Evolutionary conservation across 2,113 vertebrate genomes (phyloP).

Genomic region (Tragelaphus buxtoni): DNA sequence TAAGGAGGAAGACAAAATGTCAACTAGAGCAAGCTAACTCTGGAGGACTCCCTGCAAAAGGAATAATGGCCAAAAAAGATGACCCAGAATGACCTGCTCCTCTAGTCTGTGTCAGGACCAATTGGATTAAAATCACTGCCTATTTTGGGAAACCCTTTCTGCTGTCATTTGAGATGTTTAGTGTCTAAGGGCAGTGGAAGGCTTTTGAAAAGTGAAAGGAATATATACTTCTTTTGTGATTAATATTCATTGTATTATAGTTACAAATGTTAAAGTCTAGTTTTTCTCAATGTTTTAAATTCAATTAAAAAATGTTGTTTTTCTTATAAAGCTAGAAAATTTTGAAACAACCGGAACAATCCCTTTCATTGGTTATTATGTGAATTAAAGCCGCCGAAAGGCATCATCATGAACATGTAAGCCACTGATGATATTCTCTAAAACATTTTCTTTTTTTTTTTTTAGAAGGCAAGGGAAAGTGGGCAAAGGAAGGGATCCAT

Average conservation of each 20-base stretch:
- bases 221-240: background rate
- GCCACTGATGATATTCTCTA: background rate
- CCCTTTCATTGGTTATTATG: background rate
- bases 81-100: background rate
- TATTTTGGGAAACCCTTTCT: slow-evolving; percentile 43
- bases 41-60: background rate
- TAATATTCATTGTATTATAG: background rate
- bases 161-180: slow-evolving; percentile 26
- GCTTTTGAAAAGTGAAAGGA: background rate
- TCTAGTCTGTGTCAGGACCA: background rate
- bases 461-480: no score
- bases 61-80: background rate
- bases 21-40: background rate
- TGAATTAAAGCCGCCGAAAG: background rate
- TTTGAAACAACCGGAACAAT: background rate
- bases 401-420: background rate
- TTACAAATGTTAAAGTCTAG: background rate
- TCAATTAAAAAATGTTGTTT: background rate
- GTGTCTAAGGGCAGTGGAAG: background rate
- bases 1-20: background rate
- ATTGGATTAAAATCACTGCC: background rate
- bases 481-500: no score
- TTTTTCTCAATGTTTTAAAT: slow-evolving; percentile 18
- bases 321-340: background rate
- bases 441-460: background rate